Base-by-base conservation (phyloP, 2,113 vertebrate genomes). In the Symphodus melops region DNA sequence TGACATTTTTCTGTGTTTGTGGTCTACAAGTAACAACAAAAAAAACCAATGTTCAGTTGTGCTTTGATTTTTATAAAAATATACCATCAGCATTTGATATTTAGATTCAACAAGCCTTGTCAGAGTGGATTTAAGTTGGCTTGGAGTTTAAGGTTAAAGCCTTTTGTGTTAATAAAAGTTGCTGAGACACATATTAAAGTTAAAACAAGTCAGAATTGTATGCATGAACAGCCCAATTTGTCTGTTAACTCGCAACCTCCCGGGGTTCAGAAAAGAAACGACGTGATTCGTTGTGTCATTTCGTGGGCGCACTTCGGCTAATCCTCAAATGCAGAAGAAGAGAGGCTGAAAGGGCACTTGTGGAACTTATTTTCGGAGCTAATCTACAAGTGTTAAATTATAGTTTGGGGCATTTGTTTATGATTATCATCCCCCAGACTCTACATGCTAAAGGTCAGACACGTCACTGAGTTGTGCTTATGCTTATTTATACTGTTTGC, bases 371-470 rank as follows among this genome's bases (percentile, higher is more conserved):
- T 66, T 37, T 28, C 5, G 52, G 14, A 51, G 62, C 56, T 56
- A 56, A 46, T 84, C 36, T 64, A 57, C 20, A 37, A 75, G 42
- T 78, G 68, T 71, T 57, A 84, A 59, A 57, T 75, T 57, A 12
- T 44, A 65, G 68, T 67, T 76, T 11, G 1, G 10, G 77, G 79
- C 76, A 16, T 1, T 33, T 20, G 46, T 63, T 57, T 74, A 58
- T 48, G 11, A 78, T 80, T 49, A 37, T 46, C 62, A 52, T 55
- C 62, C 62, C 37, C 13, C 19, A 19, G 46, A 75, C 37, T 59
- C 56, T 66, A 57, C 78, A 53, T 80, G 68, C 11, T 73, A 76
- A 76, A 82, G 66, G 52, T 84, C 70, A 42, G 39, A 37, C n/a
- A 58, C 10, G 3, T 70, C 71, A 72, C 46, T 19, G 23, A 61